phyloP scores from a whole-genome alignment of 2,113 vertebrate genomes.

The Quiscalus mexicanus region DNA sequence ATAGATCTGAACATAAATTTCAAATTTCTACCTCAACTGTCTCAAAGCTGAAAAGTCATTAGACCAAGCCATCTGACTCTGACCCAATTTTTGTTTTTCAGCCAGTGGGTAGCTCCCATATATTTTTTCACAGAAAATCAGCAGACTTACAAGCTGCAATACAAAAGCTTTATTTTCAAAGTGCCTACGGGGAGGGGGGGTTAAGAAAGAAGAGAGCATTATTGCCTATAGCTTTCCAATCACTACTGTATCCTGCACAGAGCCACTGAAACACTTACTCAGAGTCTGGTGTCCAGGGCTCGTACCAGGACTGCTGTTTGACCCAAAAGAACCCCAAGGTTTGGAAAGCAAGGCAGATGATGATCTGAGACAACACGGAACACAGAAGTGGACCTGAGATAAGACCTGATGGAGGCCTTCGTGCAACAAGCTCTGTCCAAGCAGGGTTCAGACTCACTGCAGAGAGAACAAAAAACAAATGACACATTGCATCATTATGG shows the following conservation, averaged over 20 bases:
- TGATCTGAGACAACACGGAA: conserved; percentile 93
- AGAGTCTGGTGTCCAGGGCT: conserved; percentile 75
- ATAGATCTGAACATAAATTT: not conserved
- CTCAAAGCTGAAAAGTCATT: not conserved
- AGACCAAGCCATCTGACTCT: not conserved
- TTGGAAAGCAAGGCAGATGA: conserved; percentile 93
- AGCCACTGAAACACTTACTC: conserved; percentile 80
- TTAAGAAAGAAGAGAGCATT: not conserved
- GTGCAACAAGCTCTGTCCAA: conserved; percentile 92
- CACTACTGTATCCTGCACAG: not conserved
- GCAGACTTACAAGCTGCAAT: not conserved
- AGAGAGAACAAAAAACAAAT: not conserved
- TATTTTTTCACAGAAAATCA: not conserved
- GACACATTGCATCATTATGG: not conserved
- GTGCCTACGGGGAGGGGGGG: accelerated
- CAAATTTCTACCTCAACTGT: not conserved
- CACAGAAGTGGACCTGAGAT: conserved; percentile 91
- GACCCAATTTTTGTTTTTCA: not conserved
- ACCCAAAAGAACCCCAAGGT: conserved; percentile 88
- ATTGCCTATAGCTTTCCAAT: not conserved
- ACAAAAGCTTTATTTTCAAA: not conserved
- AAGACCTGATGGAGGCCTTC: conserved; percentile 90
- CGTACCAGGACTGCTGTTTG: conserved; percentile 86
- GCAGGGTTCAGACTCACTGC: conserved; percentile 97
- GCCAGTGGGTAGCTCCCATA: not conserved